Conservation (phyloP, 1,140 invertebrate genomes). For the Bombus impatiens region DNA sequence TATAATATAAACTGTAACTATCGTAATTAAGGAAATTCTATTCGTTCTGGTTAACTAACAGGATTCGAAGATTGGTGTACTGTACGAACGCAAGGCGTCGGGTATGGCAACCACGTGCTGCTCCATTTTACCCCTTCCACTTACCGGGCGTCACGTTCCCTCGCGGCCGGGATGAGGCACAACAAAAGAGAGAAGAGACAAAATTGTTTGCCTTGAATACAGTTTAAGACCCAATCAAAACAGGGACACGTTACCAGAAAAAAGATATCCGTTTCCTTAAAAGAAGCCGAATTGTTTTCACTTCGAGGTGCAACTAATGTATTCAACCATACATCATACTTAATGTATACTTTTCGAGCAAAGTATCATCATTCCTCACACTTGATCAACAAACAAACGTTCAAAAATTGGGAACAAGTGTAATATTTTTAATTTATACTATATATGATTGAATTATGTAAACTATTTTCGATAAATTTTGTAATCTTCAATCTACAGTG, state of each 20-base stretch:
- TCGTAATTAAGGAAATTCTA: background rate
- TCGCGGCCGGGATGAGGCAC: conserved; percentile 5
- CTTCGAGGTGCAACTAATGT: background rate
- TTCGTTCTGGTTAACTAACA: background rate
- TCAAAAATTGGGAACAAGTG: background rate
- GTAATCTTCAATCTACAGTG: background rate
- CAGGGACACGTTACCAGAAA: conserved; percentile 26
- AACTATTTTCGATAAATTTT: background rate
- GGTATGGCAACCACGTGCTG: conserved; percentile 57
- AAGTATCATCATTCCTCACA: background rate
- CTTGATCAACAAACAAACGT: background rate
- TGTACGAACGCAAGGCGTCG: conserved; percentile 8
- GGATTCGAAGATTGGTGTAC: background rate
- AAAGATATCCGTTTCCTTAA: conserved; percentile 41
- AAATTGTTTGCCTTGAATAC: conserved; percentile 47
- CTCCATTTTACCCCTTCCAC: conserved; percentile 47
- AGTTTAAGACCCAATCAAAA: conserved; percentile 54
- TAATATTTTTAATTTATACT: background rate
- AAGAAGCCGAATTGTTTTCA: conserved; percentile 6
- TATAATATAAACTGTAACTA: background rate
- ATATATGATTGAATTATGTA: too few species aligned
- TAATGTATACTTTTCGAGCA: background rate
- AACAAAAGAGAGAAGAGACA: conserved; percentile 29
- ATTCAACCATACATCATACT: background rate
- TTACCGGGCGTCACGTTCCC: conserved; percentile 15